A percentile compares a stretch with the other conserved stretches of the same genome.
phyloP scores from a whole-genome alignment of 2,888 invertebrate species.

The Mellilla xanthometata region DNA sequence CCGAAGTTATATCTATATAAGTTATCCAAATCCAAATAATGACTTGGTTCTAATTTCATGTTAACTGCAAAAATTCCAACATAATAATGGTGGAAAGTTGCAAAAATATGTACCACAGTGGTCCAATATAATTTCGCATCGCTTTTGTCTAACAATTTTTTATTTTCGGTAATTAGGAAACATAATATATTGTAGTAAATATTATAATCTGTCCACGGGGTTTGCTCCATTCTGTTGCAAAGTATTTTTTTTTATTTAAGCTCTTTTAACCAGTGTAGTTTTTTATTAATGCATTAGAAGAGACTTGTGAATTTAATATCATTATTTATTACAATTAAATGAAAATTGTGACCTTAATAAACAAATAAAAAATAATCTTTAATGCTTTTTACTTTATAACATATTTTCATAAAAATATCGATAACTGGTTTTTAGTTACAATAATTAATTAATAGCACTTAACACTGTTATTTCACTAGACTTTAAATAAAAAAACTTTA shows the following conservation, averaged over 20 bases:
- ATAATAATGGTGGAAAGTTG: slow-evolving; percentile 50
- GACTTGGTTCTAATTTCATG: slow-evolving; percentile 38
- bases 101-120: slow-evolving; percentile 57
- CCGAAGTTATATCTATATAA: slow-evolving; percentile 47
- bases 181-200: slow-evolving; percentile 66
- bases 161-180: slow-evolving; percentile 69
- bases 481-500: not conserved
- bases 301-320: too few relatives aligned
- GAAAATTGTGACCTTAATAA: too few relatives aligned
- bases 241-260: not conserved
- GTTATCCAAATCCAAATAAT: slow-evolving; percentile 40
- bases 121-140: slow-evolving; percentile 64
- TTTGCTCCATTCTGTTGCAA: slow-evolving; percentile 58
- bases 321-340: too few relatives aligned
- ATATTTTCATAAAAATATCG: too few relatives aligned
- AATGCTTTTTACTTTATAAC: too few relatives aligned
- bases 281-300: too few relatives aligned
- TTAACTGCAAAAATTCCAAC: slow-evolving; percentile 40
- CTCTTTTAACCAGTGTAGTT: too few relatives aligned
- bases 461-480: too few relatives aligned
- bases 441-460: too few relatives aligned
- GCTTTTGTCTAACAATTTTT: slow-evolving; percentile 63
- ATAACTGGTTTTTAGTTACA: too few relatives aligned
- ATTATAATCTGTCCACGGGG: slow-evolving; percentile 58
- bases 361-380: too few relatives aligned